Base-by-base conservation (phyloP, 2,113 vertebrate species). In the Heterotis niloticus region DNA sequence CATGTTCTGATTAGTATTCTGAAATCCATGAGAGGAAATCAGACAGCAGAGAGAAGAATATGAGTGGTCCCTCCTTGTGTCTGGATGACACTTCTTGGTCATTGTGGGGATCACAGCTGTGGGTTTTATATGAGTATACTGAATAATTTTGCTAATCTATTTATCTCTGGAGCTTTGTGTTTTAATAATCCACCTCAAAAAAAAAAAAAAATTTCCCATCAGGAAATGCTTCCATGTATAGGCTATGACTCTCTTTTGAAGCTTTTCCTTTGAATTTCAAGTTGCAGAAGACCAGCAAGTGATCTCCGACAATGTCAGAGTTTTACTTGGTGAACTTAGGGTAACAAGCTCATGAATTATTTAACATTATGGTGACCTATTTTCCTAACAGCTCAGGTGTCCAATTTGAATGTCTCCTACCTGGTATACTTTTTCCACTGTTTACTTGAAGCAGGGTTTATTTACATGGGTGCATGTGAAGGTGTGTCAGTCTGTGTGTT, bases 11-110 rank as follows among this genome's bases (percentile, higher is more conserved):
- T 17, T 44, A 68, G 16, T 66, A 51, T 10, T 56, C 57, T 64
- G 20, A 75, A 65, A 26, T 52, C 52, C 65, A 78, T 51, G 20
- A 68, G 29, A 24, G 16, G 52, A 65, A 69, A 68, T 29, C 64
- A 68, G 76, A 78, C 57, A 64, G 76, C 76, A 78, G 28, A 68
- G 52, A 7, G 52, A 68, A 24, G 18, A 54, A 78, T 68, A 44
- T 59, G 65, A 18, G n/a, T 56, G 44, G 18, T 20, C 13, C 44
- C 44, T 10, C 51, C 51, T 68, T 68, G 65, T 52, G 10, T 34
- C 56, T 54, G 18, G 52, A 69, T 18, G 26, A 69, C 10, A 54
- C 44, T 23, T 56, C 17, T 68, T 7, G 54, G 44, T 34, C 51
- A 26, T 44, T 78, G 26, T 56, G 5, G 16, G 24, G 64, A 68